These are phyloP conservation scores for Sylvia atricapilla DNA, from an alignment of 2,113 vertebrate species.

Conservation along the genomic window DNA sequence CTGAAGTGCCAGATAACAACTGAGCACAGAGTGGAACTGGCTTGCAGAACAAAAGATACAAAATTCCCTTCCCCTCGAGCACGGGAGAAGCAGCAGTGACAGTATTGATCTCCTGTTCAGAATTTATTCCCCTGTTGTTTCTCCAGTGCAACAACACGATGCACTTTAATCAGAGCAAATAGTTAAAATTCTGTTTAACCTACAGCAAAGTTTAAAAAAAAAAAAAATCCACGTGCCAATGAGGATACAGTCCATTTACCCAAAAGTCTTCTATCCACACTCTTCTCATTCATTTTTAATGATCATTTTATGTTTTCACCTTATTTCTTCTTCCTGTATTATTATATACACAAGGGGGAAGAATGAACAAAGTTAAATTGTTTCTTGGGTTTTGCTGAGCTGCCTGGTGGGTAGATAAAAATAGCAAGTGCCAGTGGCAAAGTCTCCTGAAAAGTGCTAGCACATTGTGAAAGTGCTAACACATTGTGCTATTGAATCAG, in stretches of 20 bases:
- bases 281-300: constrained; percentile 52
- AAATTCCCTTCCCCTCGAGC: neutral
- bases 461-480: constrained; percentile 9
- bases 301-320: constrained; percentile 37
- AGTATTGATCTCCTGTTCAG: neutral
- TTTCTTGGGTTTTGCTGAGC: constrained; percentile 64
- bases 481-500: constrained; percentile 63
- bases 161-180: constrained; percentile 8
- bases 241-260: neutral
- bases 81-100: neutral
- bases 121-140: neutral
- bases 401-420: constrained; percentile 63
- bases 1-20: neutral
- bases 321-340: constrained; percentile 33
- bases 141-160: neutral
- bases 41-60: neutral
- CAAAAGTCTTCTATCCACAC: neutral
- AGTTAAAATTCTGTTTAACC: constrained; percentile 34
- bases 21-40: neutral
- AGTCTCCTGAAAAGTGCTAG: constrained; percentile 51
- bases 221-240: neutral
- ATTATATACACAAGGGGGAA: constrained; percentile 31
- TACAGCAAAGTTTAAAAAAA: neutral
- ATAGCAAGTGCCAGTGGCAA: constrained; percentile 64
- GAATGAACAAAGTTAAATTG: constrained; percentile 56